Conservation (phyloP, 2,888 invertebrate genomes). For the Pogonocherus hispidulus region DNA sequence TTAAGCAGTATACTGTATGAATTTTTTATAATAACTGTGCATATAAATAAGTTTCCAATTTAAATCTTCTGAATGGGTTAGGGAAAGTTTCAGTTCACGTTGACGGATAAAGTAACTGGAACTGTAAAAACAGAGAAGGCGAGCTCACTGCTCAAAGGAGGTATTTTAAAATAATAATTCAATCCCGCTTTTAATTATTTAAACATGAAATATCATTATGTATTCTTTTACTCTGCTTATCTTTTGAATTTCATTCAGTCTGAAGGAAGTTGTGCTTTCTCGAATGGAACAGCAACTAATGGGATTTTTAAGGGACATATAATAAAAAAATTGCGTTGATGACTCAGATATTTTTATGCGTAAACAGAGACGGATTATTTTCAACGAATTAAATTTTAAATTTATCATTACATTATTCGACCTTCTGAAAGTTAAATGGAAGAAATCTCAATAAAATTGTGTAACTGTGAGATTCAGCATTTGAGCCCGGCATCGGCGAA, state of each 20-base stretch:
- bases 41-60: conserved; percentile 14
- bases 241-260: conserved; percentile 15
- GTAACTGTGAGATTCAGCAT: no score
- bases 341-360: conserved; percentile 1
- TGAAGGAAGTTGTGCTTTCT: conserved; percentile 10
- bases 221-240: conserved; percentile 17
- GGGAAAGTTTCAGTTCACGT: neutral
- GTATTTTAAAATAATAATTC: conserved; percentile 22
- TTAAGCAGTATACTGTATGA: neutral
- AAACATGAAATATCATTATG: conserved; percentile 22
- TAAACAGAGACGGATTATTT: conserved; percentile 10
- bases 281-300: conserved; percentile 11
- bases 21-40: neutral
- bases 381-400: neutral
- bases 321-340: neutral
- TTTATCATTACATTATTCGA: neutral
- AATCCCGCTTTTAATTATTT: conserved; percentile 11
- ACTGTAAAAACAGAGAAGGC: conserved; percentile 4
- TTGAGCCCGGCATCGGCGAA: no score
- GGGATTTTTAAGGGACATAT: conserved; percentile 6
- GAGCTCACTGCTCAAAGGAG: neutral
- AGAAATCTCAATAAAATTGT: no score
- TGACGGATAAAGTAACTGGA: neutral
- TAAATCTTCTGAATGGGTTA: conserved; percentile 2
- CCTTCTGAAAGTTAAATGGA: no score